Conservation (phyloP, 1,140 invertebrate genomes). For the Sitophilus oryzae region DNA sequence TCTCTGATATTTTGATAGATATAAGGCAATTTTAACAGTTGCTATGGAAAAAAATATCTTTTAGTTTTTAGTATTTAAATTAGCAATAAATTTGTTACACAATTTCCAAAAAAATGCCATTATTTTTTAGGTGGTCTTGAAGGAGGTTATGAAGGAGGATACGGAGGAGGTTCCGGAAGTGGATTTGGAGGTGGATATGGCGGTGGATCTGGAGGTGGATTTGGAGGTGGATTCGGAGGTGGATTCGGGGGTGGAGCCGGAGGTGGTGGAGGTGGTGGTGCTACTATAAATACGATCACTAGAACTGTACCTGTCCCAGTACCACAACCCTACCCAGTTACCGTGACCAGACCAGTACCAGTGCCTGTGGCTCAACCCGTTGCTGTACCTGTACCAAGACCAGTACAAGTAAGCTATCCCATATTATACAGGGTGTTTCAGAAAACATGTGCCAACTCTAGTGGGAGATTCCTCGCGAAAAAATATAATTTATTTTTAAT, state of each 20-base stretch:
- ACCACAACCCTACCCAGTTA: constrained; percentile 43
- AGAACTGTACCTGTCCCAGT: constrained; percentile 35
- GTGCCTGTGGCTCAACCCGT: constrained; percentile 43
- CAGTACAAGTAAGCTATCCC: constrained; percentile 36
- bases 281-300: constrained; percentile 29
- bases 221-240: constrained; percentile 19
- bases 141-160: constrained; percentile 25
- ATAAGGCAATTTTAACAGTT: no score
- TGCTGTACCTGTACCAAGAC: constrained; percentile 39
- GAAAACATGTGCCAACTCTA: no score
- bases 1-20: no score
- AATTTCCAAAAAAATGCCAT: no score
- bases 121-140: constrained; percentile 16
- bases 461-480: no score
- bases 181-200: constrained; percentile 37
- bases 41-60: no score
- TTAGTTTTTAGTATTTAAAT: no score
- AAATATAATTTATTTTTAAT: not conserved
- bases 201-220: constrained; percentile 20
- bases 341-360: constrained; percentile 46
- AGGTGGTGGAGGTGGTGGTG: constrained; percentile 25
- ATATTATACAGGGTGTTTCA: no score
- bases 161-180: constrained; percentile 36
- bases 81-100: no score
- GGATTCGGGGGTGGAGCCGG: constrained; percentile 26